Evolutionary conservation across 2,797 vertebrate species (phyloP), one percentile per base, ranked within the genome.

Genomic region (Lycodopsis pacificus): DNA sequence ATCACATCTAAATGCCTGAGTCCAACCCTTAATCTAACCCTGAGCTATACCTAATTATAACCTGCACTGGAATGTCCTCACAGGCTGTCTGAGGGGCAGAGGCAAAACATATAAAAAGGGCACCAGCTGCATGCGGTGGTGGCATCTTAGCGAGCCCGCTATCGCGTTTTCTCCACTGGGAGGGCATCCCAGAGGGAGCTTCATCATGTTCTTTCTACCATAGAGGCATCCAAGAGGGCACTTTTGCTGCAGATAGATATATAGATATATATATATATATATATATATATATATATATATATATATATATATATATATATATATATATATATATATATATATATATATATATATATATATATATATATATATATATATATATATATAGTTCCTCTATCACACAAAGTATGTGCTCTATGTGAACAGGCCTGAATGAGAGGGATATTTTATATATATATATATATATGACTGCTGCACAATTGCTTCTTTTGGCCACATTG

Each of bases 391-490:
- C n/a, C n/a, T n/a, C n/a, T n/a, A n/a, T n/a, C n/a, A n/a, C n/a
- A n/a, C n/a, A n/a, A n/a, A n/a, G n/a, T n/a, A n/a, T n/a, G n/a
- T n/a, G n/a, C n/a, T n/a, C n/a, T n/a, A n/a, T n/a, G n/a, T n/a
- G n/a, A n/a, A n/a, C n/a, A n/a, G n/a, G n/a, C n/a, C n/a, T n/a
- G n/a, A n/a, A n/a, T n/a, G n/a, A n/a, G n/a, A n/a, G n/a, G n/a
- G n/a, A n/a, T n/a, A n/a, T n/a, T n/a, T n/a, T 38, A 38, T 38
- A 34, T 34, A 15, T 44, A 44, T 17, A 44, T 15, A 38, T 34
- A 34, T 65, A 67, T 69, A 38, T 56, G 25, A 22, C 46, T 65
- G 53, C 38, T 53, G 46, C 57, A 77, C 48, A 81, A 32, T 58
- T 72, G 30, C 65, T 61, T 73, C 17, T 49, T 19, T 67, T 32